Evolutionary conservation across 1,140 invertebrate species (phyloP), one percentile per base, ranked within the genome.

Genomic region (Drusus annulatus): DNA sequence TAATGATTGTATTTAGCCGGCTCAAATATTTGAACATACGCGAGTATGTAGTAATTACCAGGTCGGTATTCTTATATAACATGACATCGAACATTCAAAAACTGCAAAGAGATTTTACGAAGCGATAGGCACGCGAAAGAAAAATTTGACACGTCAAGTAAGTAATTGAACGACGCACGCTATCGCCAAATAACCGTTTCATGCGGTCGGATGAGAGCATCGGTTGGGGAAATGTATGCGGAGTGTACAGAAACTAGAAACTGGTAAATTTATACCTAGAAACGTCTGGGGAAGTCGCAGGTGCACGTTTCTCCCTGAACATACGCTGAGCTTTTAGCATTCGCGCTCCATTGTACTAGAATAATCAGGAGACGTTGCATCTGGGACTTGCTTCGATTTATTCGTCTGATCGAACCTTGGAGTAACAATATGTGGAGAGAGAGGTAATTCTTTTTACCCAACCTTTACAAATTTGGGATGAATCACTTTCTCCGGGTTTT

Each of bases 41-140:
- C 36, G 19, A 7, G 54, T 56, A 56, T 13, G n/a, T n/a, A 56
- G n/a, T 17, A 56, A 56, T 56, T 17, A 56, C 54, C 54, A 45
- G 13, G 36, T 0, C 36, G 36, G 36, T 45, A 45, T 45, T 45
- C 36, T 45, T 45, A 45, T 10, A 45, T 45, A 45, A 45, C 36
- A 56, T 56, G 54, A 56, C 54, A 21, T 56, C n/a, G n/a, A 56
- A 56, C 54, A 56, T 56, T 56, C 54, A 56, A 56, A 63, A 63
- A 63, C 60, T 63, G 60, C n/a, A 56, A 56, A 56, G 23, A 63
- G 60, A 63, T 63, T 28, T 16, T 4, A 63, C 60, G 23, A 21
- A 28, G 13, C 23, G 60, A 63, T 63, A 63, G 7, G 23, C 60
- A 63, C 60, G 60, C 60, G 60, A 63, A 63, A 63, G 60, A 63